phyloP scores from a whole-genome alignment of 2,113 vertebrate genomes.

The Stictonetta naevosa region DNA sequence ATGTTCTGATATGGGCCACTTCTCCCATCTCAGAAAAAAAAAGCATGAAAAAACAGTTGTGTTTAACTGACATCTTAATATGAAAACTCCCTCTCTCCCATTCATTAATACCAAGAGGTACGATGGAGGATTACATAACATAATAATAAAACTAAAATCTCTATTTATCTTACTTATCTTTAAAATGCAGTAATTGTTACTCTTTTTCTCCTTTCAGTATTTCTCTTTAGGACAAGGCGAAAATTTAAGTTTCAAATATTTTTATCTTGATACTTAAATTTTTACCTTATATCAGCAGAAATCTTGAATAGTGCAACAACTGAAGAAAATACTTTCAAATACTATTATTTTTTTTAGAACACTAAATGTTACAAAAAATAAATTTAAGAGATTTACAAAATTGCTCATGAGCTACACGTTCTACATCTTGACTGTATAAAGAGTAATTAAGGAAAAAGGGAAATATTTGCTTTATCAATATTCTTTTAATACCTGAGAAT shows the following conservation, averaged over 20 bases:
- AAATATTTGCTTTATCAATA: too few relatives aligned
- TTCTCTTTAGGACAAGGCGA: not conserved
- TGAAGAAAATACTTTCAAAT: not conserved
- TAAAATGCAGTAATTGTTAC: not conserved
- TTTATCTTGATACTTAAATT: not conserved
- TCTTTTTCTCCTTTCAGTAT: not conserved
- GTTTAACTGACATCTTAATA: not conserved
- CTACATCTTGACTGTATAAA: not conserved
- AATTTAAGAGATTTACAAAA: not conserved
- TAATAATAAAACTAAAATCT: not conserved
- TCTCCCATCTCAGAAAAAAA: not conserved
- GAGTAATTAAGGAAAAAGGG: not conserved
- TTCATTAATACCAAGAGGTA: not conserved
- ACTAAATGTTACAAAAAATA: not conserved
- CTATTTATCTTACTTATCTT: not conserved
- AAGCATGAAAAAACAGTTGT: not conserved
- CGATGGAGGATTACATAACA: not conserved
- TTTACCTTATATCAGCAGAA: not conserved
- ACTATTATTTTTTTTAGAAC: not conserved
- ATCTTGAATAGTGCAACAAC: not conserved
- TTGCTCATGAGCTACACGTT: not conserved
- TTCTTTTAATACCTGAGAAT: not conserved
- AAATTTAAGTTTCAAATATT: not conserved
- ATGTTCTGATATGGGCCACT: not conserved
- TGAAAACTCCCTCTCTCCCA: not conserved